Conservation (phyloP, 1,140 invertebrate genomes). For the Atta cephalotes region DNA sequence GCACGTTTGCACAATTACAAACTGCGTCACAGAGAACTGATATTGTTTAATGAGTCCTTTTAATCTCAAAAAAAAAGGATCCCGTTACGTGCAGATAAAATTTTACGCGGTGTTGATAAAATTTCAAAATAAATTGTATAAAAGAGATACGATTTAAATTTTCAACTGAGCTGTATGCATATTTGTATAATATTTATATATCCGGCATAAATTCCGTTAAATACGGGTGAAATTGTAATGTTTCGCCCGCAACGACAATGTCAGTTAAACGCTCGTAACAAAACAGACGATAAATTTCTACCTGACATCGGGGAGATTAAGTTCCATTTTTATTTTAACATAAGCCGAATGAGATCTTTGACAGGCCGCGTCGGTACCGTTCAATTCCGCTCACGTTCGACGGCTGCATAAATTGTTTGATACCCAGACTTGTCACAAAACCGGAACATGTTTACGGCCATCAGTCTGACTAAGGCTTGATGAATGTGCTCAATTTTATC, state of each 20-base stretch:
- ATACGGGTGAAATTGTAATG: slow-evolving; percentile 19
- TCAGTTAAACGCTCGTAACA: slow-evolving; percentile 24
- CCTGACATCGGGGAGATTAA: slow-evolving; percentile 41
- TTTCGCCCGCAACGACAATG: slow-evolving; percentile 33
- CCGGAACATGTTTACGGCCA: slow-evolving; percentile 64
- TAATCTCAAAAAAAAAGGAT: slow-evolving; percentile 19
- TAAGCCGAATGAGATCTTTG: slow-evolving; percentile 61
- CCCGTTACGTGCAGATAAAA: background rate
- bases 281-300: slow-evolving; percentile 55
- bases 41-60: slow-evolving; percentile 5
- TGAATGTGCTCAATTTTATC: slow-evolving; percentile 65
- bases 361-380: slow-evolving; percentile 5
- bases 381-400: slow-evolving; percentile 46
- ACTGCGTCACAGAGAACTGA: background rate
- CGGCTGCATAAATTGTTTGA: slow-evolving; percentile 59
- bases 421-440: slow-evolving; percentile 62
- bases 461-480: slow-evolving; percentile 61
- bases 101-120: slow-evolving; percentile 6
- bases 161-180: background rate
- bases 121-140: slow-evolving; percentile 8
- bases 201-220: slow-evolving; percentile 9
- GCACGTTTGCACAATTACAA: slow-evolving; percentile 19
- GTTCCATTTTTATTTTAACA: slow-evolving; percentile 54
- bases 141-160: slow-evolving; percentile 20
- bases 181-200: slow-evolving; percentile 19